Percentiles rank a stretch among this genome's conserved stretches.
Evolutionary conservation across 2,113 vertebrate species (phyloP).

Genomic region (Balaeniceps rex): DNA sequence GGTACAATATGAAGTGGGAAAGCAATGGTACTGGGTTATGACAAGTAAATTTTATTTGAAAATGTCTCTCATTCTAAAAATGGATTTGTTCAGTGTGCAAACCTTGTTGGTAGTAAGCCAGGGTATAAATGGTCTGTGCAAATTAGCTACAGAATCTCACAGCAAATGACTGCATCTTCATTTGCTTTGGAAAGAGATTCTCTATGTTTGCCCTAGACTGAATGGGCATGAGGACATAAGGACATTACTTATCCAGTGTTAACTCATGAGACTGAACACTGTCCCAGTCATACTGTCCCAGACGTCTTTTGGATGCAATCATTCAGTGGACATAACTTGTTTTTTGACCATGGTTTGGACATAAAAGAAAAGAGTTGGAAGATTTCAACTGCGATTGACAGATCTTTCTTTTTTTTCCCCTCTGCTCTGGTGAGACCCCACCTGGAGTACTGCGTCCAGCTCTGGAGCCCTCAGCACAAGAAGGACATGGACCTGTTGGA

Average conservation of each 20-base stretch:
- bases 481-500: no score
- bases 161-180: not conserved
- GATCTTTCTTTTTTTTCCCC: no score
- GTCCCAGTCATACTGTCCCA: not conserved
- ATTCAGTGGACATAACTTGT: not conserved
- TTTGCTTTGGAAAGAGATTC: not conserved
- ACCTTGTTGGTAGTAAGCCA: not conserved
- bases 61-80: not conserved
- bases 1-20: not conserved
- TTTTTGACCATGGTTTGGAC: not conserved
- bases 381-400: not conserved
- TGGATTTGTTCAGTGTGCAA: not conserved
- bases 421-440: no score
- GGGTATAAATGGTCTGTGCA: accelerated
- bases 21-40: accelerated
- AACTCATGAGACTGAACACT: not conserved
- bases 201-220: not conserved
- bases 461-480: no score
- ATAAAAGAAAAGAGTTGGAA: not conserved
- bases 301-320: not conserved
- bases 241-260: not conserved
- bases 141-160: not conserved
- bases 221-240: not conserved
- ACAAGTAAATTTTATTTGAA: not conserved
- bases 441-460: no score